phyloP scores from a whole-genome alignment of 2,888 invertebrate genomes.

The Amphimallon solstitiale region DNA sequence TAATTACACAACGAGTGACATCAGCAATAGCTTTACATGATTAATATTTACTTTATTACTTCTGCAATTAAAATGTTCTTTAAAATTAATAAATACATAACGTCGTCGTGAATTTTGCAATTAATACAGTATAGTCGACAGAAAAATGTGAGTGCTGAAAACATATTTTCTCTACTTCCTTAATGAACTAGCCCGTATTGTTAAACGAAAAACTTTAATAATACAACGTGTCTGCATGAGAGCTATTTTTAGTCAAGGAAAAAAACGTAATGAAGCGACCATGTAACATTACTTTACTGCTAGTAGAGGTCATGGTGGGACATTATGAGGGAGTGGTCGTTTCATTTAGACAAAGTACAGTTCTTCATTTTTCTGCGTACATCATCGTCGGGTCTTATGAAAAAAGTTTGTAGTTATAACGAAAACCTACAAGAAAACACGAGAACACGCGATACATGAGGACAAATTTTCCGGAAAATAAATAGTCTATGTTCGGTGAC shows the following conservation, averaged over 20 bases:
- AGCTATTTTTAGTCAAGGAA: not conserved
- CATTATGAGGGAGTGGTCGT: not conserved
- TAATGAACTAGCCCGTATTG: no score
- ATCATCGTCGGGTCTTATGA: not conserved
- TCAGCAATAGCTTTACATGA: no score
- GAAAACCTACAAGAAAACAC: not conserved
- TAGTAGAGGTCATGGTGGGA: not conserved
- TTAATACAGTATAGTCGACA: no score
- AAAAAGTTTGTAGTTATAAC: not conserved
- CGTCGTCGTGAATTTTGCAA: no score
- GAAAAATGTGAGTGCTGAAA: no score
- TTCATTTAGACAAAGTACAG: not conserved
- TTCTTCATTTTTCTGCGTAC: not conserved
- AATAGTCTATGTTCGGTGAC: no score
- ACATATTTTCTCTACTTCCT: no score
- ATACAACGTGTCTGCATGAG: not conserved
- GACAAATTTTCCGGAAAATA: no score
- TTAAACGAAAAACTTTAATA: not conserved
- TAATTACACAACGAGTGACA: no score
- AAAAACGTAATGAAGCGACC: not conserved
- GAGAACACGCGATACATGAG: not conserved
- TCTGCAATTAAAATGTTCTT: no score
- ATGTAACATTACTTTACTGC: not conserved
- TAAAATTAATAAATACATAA: no score
- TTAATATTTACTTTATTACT: no score